Evolutionary conservation across 1,140 invertebrate genomes (phyloP).

Genomic region (Leptinotarsa defecta): DNA sequence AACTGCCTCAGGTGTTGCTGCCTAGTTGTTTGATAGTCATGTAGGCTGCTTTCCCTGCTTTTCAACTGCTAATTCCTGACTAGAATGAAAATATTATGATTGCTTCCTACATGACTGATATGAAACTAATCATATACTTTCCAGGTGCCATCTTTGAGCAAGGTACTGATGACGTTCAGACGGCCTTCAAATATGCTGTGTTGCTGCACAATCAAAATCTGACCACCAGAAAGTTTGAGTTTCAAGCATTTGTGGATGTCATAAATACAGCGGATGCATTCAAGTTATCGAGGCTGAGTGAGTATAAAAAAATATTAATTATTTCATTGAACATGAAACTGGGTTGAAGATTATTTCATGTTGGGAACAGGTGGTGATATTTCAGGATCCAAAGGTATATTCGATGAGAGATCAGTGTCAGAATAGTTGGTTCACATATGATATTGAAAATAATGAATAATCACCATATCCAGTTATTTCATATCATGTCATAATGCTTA

Average conservation of each 20-base stretch:
- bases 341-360: no score
- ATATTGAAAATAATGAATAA: no score
- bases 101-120: no score
- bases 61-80: no score
- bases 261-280: slow-evolving; percentile 93
- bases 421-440: no score
- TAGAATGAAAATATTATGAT: no score
- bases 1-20: no score
- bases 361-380: no score
- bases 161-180: slow-evolving; percentile 85
- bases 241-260: slow-evolving; percentile 85
- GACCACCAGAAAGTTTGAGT: slow-evolving; percentile 73
- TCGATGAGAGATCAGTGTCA: neutral
- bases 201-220: slow-evolving; percentile 79
- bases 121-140: slow-evolving; percentile 28
- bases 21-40: no score
- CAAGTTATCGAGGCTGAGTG: slow-evolving; percentile 85
- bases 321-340: neutral
- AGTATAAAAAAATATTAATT: slow-evolving; percentile 59
- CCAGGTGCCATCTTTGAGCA: slow-evolving; percentile 88
- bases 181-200: slow-evolving; percentile 86
- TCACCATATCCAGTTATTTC: no score
- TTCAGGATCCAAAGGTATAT: neutral
- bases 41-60: no score
- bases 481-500: no score